Conservation (phyloP, 2,888 invertebrate genomes). For the Sialis lutaria region DNA sequence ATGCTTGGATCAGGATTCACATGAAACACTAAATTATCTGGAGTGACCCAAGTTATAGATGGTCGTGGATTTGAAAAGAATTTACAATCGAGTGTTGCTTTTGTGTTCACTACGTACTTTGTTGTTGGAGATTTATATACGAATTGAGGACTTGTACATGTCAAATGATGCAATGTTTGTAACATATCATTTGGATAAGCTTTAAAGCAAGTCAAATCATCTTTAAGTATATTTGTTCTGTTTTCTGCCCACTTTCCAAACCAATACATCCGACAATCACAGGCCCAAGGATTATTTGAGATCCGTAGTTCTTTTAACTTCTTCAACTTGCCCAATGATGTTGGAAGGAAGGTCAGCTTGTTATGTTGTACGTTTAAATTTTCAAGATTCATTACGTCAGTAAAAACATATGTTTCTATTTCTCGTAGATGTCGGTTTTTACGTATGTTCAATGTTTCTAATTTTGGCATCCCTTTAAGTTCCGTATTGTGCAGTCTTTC, state of each 20-base stretch:
- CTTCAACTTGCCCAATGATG: slow-evolving; percentile 44
- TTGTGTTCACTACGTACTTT: slow-evolving; percentile 42
- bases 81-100: slow-evolving; percentile 59
- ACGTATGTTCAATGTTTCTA: slow-evolving; percentile 39
- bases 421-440: slow-evolving; percentile 40
- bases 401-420: slow-evolving; percentile 43
- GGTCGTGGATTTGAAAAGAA: slow-evolving; percentile 62
- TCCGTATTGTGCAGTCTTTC: slow-evolving; percentile 45
- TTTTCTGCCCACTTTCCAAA: slow-evolving; percentile 43
- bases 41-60: slow-evolving; percentile 74
- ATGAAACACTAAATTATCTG: slow-evolving; percentile 49
- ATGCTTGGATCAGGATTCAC: slow-evolving; percentile 58
- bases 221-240: slow-evolving; percentile 30
- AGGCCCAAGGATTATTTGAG: slow-evolving; percentile 63
- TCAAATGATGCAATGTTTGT: slow-evolving; percentile 47
- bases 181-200: slow-evolving; percentile 53
- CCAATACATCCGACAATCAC: slow-evolving; percentile 77
- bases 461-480: slow-evolving; percentile 41
- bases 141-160: slow-evolving; percentile 49
- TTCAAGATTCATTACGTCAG: slow-evolving; percentile 38
- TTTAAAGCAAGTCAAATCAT: slow-evolving; percentile 45
- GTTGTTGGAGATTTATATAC: slow-evolving; percentile 40
- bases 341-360: slow-evolving; percentile 49
- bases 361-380: slow-evolving; percentile 54
- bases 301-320: slow-evolving; percentile 46